Percentiles rank a stretch among this genome's conserved stretches.
Conservation (phyloP, 2,888 invertebrate species). For the Euplexia lucipara region DNA sequence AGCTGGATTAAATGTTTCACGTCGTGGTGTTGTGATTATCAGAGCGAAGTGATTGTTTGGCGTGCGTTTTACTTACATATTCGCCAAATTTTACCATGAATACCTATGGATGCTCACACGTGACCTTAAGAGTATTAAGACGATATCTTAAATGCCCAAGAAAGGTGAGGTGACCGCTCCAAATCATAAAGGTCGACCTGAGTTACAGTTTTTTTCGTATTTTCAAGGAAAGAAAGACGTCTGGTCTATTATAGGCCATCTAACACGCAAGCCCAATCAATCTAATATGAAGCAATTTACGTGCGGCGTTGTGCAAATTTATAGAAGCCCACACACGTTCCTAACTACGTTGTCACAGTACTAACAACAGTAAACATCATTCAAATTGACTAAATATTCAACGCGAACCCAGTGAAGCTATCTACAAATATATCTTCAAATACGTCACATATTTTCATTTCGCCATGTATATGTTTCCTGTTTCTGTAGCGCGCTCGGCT, state of each 20-base stretch:
- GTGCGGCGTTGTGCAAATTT: not conserved
- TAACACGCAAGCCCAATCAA: no score
- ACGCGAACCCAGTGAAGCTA: constrained; percentile 3
- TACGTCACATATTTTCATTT: constrained; percentile 55
- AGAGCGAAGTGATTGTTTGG: not conserved
- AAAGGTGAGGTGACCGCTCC: no score
- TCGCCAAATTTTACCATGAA: no score
- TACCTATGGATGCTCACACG: no score
- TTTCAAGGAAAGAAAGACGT: no score
- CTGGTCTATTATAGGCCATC: no score
- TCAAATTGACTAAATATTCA: constrained; percentile 9
- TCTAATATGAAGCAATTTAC: not conserved
- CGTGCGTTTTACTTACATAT: no score
- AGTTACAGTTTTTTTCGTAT: no score
- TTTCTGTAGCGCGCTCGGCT: constrained; percentile 44
- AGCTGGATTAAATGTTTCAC: constrained; percentile 35
- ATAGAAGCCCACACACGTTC: not conserved
- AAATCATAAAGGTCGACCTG: no score
- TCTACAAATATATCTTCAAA: constrained; percentile 25
- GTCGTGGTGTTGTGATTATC: constrained; percentile 24
- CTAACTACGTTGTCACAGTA: not conserved
- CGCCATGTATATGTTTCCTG: constrained; percentile 48
- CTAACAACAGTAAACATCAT: not conserved
- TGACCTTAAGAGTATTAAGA: no score
- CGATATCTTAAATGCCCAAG: no score